These are phyloP conservation scores for Rhinolophus ferrumequinum DNA, from an alignment of 2,113 vertebrate genomes.

Conservation along the genomic window DNA sequence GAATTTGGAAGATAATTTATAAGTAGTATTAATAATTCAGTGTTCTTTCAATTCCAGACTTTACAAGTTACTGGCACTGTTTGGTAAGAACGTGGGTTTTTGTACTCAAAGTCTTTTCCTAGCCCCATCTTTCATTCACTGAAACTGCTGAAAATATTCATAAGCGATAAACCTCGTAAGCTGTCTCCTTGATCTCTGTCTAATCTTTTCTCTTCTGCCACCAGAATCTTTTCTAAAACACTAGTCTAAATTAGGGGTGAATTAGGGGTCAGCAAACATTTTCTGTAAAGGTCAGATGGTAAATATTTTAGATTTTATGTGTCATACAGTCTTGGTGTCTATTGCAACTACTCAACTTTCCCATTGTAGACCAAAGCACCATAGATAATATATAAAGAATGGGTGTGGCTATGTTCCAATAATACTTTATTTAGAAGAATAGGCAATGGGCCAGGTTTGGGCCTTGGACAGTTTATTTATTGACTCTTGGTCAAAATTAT, in stretches of 20 bases:
- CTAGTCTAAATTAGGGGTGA: neutral
- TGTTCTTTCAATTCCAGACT: neutral
- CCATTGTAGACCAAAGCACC: neutral
- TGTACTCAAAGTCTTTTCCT: neutral
- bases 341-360: neutral
- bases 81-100: neutral
- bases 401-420: neutral
- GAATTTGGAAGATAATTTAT: neutral
- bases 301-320: conserved; percentile 24
- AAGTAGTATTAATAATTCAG: neutral
- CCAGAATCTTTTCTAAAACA: neutral
- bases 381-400: neutral
- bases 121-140: neutral
- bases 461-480: neutral
- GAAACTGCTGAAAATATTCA: neutral
- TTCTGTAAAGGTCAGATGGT: neutral
- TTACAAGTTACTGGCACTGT: neutral
- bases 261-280: neutral
- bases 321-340: neutral
- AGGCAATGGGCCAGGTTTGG: neutral
- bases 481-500: neutral
- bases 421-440: neutral
- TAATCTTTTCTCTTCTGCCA: neutral
- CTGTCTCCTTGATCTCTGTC: neutral
- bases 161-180: neutral